A percentile compares a stretch with the other conserved stretches of the same genome.
These are phyloP conservation scores for Apantesis nais DNA, from an alignment of 2,888 invertebrate genomes.

Conservation along the genomic window DNA sequence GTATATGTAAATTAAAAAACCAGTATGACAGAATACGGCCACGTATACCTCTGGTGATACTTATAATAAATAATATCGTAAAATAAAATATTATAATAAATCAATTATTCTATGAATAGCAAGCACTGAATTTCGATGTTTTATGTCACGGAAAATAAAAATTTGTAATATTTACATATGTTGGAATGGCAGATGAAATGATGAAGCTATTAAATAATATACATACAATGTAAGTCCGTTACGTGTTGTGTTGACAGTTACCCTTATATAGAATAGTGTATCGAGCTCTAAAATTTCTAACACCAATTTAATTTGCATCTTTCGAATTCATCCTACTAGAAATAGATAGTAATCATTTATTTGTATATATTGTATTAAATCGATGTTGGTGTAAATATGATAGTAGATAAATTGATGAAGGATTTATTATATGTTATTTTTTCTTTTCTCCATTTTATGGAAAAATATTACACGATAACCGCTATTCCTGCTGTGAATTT, in stretches of 20 bases:
- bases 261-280: background rate
- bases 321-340: background rate
- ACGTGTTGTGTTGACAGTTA: conserved; percentile 41
- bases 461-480: too few relatives aligned
- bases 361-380: conserved; percentile 1
- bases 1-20: too few relatives aligned
- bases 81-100: conserved; percentile 50
- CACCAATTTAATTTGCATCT: background rate
- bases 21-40: conserved; percentile 23
- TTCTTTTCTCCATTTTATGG: too few relatives aligned
- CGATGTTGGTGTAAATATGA: conserved; percentile 1
- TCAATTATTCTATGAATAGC: conserved; percentile 73
- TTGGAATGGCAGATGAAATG: conserved; percentile 59
- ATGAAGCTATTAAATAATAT: conserved; percentile 43
- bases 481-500: too few relatives aligned
- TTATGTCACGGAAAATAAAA: conserved; percentile 73
- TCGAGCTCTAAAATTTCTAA: background rate
- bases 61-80: conserved; percentile 40
- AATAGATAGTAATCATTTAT: background rate
- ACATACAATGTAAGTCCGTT: conserved; percentile 35
- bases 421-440: too few relatives aligned
- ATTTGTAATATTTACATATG: conserved; percentile 79
- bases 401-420: background rate
- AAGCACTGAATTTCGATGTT: conserved; percentile 84
- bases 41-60: conserved; percentile 34